Conservation (phyloP, 2,797 vertebrate species). For the Arrhamphus sclerolepis region DNA sequence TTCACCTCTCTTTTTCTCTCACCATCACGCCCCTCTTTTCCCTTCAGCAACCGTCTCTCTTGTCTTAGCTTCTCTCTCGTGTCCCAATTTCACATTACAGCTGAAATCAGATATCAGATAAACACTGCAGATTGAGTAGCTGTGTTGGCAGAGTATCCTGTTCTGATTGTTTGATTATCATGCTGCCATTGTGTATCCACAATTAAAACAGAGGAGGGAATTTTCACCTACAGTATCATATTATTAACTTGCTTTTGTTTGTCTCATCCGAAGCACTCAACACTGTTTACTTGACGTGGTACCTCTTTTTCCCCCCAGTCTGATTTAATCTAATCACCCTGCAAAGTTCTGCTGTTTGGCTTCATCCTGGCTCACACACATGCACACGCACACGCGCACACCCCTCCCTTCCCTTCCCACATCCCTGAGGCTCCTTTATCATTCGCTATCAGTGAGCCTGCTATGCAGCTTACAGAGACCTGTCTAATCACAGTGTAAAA, state of each 20-base stretch:
- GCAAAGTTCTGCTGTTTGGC: conserved; percentile 53
- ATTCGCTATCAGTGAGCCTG: conserved; percentile 58
- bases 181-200: conserved; percentile 26
- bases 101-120: conserved; percentile 57
- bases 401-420: background rate
- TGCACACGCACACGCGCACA: no score
- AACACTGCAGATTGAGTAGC: conserved; percentile 46
- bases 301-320: conserved; percentile 39
- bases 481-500: conserved; percentile 69
- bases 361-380: conserved; percentile 50
- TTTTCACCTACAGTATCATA: conserved; percentile 24
- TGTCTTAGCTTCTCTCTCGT: conserved; percentile 21
- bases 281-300: conserved; percentile 41
- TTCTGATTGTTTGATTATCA: conserved; percentile 46
- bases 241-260: conserved; percentile 33
- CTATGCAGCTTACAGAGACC: conserved; percentile 69
- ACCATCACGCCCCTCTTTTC: background rate
- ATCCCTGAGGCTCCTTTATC: conserved; percentile 50
- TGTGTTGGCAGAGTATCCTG: conserved; percentile 40
- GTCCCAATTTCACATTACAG: conserved; percentile 47
- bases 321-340: conserved; percentile 52
- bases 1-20: conserved; percentile 33
- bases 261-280: conserved; percentile 45
- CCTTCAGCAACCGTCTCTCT: conserved; percentile 16
- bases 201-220: conserved; percentile 37